Conservation (phyloP, 2,113 vertebrate species). For the Nothobranchius kuhntae region DNA sequence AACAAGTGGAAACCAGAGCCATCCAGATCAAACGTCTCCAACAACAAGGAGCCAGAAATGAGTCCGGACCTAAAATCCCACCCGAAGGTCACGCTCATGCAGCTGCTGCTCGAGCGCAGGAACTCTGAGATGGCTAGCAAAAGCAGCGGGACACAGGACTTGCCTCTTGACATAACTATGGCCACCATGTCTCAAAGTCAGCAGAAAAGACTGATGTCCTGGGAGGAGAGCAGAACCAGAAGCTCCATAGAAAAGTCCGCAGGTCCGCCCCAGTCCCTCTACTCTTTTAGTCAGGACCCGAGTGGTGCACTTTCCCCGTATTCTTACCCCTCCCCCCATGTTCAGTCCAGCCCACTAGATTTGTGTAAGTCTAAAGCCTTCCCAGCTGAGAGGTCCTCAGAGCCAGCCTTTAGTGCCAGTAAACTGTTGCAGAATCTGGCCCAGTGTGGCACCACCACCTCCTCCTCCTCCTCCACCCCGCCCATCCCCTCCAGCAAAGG, state of each 20-base stretch:
- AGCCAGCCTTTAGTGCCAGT: slow-evolving; percentile 92
- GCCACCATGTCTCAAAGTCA: slow-evolving; percentile 78
- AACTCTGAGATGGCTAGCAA: slow-evolving; percentile 85
- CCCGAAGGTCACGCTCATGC: slow-evolving; percentile 94
- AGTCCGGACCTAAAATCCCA: slow-evolving; percentile 86
- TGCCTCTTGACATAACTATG: slow-evolving; percentile 80
- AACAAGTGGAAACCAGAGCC: slow-evolving; percentile 93
- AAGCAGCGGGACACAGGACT: slow-evolving; percentile 78
- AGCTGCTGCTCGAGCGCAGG: slow-evolving; percentile 92
- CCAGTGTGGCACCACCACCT: slow-evolving; percentile 83
- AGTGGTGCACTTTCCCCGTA: slow-evolving; percentile 75
- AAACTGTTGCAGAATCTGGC: slow-evolving; percentile 96
- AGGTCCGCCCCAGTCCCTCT: slow-evolving; percentile 64
- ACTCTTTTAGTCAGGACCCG: slow-evolving; percentile 75
- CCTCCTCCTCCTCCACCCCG: slow-evolving; percentile 64
- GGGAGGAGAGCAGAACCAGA: slow-evolving; percentile 70
- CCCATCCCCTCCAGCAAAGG: slow-evolving; percentile 68
- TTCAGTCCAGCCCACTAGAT: slow-evolving; percentile 80
- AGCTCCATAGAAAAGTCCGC: slow-evolving; percentile 82
- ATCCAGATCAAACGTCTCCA: slow-evolving; percentile 76
- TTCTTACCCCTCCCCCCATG: slow-evolving; percentile 72
- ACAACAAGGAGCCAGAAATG: slow-evolving; percentile 83
- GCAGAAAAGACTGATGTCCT: slow-evolving; percentile 80
- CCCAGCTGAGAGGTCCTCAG: slow-evolving; percentile 81
- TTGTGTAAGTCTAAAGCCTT: slow-evolving; percentile 83